Percentiles rank a stretch among this genome's conserved stretches.
Conservation (phyloP, 2,797 vertebrate genomes). For the Neostethus bicornis region DNA sequence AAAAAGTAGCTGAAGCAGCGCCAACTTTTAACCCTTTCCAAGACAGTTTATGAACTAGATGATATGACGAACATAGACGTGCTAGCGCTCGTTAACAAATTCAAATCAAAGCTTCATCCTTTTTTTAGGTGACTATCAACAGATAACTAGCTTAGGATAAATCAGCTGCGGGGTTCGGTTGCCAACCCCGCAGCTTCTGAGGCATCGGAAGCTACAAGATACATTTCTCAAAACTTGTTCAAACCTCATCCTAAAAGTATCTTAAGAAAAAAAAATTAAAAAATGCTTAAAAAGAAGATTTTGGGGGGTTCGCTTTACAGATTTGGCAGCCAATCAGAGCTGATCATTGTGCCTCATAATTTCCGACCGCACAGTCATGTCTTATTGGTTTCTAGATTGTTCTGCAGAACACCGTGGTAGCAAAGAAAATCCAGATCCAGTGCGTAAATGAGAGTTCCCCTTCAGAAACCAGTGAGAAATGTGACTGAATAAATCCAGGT, state of each 20-base stretch:
- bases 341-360: background rate
- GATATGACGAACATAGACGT: background rate
- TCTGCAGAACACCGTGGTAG: background rate
- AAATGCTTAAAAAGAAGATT: background rate
- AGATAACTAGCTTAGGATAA: slow-evolving; percentile 6
- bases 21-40: too few relatives aligned
- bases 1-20: too few relatives aligned
- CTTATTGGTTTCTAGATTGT: slow-evolving; percentile 1
- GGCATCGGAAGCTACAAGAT: too few relatives aligned
- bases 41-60: too few relatives aligned
- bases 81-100: background rate
- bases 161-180: too few relatives aligned
- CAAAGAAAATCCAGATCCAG: background rate
- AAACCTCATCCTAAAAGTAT: background rate
- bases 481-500: background rate
- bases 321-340: slow-evolving; percentile 1
- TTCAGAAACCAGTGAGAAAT: background rate
- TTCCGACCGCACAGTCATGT: background rate
- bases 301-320: background rate
- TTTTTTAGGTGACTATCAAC: background rate
- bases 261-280: background rate
- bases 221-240: background rate
- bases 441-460: background rate
- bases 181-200: too few relatives aligned
- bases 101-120: background rate